A percentile compares a stretch with the other conserved stretches of the same genome.
These are phyloP conservation scores for Ecliptopera silaceata DNA, from an alignment of 2,888 invertebrate genomes.

Conservation along the genomic window DNA sequence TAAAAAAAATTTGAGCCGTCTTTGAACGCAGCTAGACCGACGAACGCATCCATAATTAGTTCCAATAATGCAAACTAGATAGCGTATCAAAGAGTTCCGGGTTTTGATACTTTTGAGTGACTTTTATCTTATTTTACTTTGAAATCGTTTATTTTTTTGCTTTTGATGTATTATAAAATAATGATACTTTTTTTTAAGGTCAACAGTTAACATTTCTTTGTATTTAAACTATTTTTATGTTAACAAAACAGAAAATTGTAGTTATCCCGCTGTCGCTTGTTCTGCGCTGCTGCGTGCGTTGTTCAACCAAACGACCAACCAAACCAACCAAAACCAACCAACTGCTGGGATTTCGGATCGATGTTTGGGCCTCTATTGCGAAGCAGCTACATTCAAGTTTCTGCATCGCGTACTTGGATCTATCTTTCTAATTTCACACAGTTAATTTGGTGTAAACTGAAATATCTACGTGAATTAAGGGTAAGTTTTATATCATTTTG, in stretches of 20 bases:
- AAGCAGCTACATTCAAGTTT: conserved; percentile 86
- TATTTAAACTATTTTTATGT: conserved; percentile 20
- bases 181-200: neutral
- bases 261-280: conserved; percentile 21
- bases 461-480: conserved; percentile 78
- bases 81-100: conserved; percentile 40
- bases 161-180: conserved; percentile 17
- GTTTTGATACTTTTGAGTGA: conserved; percentile 19
- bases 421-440: conserved; percentile 84
- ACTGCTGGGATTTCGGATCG: conserved; percentile 83
- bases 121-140: conserved; percentile 21
- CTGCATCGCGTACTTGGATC: conserved; percentile 88
- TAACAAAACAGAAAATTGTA: conserved; percentile 41
- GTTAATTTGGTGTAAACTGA: conserved; percentile 85
- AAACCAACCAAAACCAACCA: conserved; percentile 43
- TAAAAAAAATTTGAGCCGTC: too few relatives aligned
- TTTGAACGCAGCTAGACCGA: neutral
- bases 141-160: conserved; percentile 4
- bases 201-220: neutral
- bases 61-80: conserved; percentile 32
- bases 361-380: conserved; percentile 86
- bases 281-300: conserved; percentile 43
- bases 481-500: conserved; percentile 63
- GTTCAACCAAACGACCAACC: conserved; percentile 51
- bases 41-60: conserved; percentile 13